Evolutionary conservation across 2,888 invertebrate genomes (phyloP).

Genomic region (Blastobasis lacticolella): DNA sequence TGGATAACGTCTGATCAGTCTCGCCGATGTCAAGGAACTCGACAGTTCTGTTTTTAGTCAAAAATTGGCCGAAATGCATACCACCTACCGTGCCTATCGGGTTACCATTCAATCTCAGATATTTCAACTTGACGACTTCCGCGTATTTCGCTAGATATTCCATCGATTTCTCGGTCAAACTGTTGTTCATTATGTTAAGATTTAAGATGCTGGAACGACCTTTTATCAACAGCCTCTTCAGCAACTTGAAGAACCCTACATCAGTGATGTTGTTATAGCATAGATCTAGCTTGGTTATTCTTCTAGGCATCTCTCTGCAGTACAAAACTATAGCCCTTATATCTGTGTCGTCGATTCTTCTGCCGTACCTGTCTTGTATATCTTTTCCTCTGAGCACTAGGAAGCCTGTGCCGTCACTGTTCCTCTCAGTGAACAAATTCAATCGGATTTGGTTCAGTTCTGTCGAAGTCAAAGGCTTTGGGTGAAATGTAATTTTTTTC

Average conservation of each 20-base stretch:
- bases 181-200: slow-evolving; percentile 74
- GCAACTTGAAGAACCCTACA: slow-evolving; percentile 52
- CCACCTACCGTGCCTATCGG: slow-evolving; percentile 71
- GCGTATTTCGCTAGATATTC: slow-evolving; percentile 44
- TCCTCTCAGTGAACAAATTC: slow-evolving; percentile 63
- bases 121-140: slow-evolving; percentile 52
- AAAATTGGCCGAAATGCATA: slow-evolving; percentile 60
- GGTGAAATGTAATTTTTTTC: slow-evolving; percentile 34
- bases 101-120: slow-evolving; percentile 74
- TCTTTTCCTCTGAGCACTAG: slow-evolving; percentile 70
- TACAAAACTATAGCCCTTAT: slow-evolving; percentile 66
- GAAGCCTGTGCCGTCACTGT: slow-evolving; percentile 67
- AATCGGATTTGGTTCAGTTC: slow-evolving; percentile 47
- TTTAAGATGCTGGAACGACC: slow-evolving; percentile 60
- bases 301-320: slow-evolving; percentile 42
- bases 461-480: slow-evolving; percentile 20
- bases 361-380: slow-evolving; percentile 51
- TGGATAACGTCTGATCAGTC: slow-evolving; percentile 70
- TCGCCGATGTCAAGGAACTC: slow-evolving; percentile 73
- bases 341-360: slow-evolving; percentile 61
- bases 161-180: slow-evolving; percentile 60
- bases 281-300: slow-evolving; percentile 68
- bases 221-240: slow-evolving; percentile 55
- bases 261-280: slow-evolving; percentile 74
- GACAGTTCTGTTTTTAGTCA: slow-evolving; percentile 57